Conservation (phyloP, 2,113 vertebrate species). For the Formicarius rufipectus region DNA sequence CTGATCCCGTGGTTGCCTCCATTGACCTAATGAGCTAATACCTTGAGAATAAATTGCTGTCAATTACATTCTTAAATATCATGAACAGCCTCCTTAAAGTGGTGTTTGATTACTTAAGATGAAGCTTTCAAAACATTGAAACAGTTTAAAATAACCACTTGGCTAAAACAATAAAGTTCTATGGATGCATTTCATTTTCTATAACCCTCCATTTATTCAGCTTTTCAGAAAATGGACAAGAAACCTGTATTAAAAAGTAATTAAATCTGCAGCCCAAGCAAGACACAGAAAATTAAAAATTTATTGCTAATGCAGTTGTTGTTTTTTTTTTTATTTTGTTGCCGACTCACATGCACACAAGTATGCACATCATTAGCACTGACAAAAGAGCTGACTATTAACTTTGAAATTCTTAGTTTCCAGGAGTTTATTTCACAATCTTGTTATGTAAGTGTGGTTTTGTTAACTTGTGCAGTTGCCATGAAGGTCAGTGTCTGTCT, state of each 20-base stretch:
- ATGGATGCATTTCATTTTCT: not conserved
- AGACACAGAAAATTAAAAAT: conserved; percentile 11
- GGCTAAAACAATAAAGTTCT: not conserved
- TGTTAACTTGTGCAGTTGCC: not conserved
- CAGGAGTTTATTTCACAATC: conserved; percentile 34
- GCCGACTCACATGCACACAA: not conserved
- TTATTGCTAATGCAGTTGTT: not conserved
- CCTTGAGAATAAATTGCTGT: conserved; percentile 15
- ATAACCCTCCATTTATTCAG: not conserved
- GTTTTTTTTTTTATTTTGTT: conserved; percentile 39
- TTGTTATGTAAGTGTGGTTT: conserved; percentile 16
- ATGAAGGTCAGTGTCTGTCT: not conserved
- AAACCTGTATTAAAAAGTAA: conserved; percentile 2
- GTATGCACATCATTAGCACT: not conserved
- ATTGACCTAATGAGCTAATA: not conserved
- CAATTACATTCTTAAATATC: conserved; percentile 1
- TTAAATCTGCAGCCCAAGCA: conserved; percentile 28
- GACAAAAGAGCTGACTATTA: conserved; percentile 15
- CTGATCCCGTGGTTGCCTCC: not conserved
- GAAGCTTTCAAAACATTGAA: conserved; percentile 37
- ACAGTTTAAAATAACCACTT: conserved; percentile 14
- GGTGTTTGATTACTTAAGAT: conserved; percentile 17
- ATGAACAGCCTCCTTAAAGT: not conserved
- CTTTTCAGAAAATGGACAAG: conserved; percentile 13
- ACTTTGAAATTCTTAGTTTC: conserved; percentile 10